A percentile compares a stretch with the other conserved stretches of the same genome.
Conservation (phyloP, 2,797 vertebrate genomes). For the Sebastes kiyomatsui region DNA sequence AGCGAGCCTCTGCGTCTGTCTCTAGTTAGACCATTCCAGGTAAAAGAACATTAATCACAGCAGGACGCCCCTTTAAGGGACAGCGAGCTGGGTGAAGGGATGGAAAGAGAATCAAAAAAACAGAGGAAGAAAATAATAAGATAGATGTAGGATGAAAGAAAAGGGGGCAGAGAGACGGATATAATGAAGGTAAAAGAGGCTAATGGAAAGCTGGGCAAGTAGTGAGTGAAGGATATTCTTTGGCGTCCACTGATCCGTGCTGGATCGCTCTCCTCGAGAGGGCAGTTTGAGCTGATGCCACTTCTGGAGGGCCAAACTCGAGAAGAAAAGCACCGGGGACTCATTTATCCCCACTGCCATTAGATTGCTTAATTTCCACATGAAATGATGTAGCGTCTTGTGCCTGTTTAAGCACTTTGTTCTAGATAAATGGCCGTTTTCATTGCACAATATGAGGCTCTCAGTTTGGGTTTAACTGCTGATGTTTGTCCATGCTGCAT, state of each 20-base stretch:
- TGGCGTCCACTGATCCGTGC: conserved; percentile 9
- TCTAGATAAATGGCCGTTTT: conserved; percentile 11
- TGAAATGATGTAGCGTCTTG: conserved; percentile 27
- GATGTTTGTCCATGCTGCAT: not conserved
- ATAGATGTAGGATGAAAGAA: conserved; percentile 24
- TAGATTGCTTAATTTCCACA: conserved; percentile 46
- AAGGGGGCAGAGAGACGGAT: conserved; percentile 19
- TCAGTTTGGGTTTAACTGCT: not conserved
- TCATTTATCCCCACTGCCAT: conserved; percentile 28
- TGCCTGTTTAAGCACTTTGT: conserved; percentile 42
- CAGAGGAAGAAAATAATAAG: conserved; percentile 14
- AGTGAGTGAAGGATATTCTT: conserved; percentile 19
- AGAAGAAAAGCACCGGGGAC: conserved; percentile 23
- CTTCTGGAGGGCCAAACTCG: conserved; percentile 25
- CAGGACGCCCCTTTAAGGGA: conserved; percentile 20
- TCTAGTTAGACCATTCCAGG: conserved; percentile 36
- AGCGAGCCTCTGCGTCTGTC: conserved; percentile 1
- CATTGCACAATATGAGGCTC: not conserved
- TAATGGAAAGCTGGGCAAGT: conserved; percentile 32
- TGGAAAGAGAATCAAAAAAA: conserved; percentile 29
- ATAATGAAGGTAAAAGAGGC: conserved; percentile 12
- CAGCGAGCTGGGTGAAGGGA: conserved; percentile 25
- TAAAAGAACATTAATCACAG: conserved; percentile 55
- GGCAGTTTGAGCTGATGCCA: conserved; percentile 56
- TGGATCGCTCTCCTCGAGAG: conserved; percentile 19